phyloP scores from a whole-genome alignment of 2,888 invertebrate species.

The Aleiodes alternator region DNA sequence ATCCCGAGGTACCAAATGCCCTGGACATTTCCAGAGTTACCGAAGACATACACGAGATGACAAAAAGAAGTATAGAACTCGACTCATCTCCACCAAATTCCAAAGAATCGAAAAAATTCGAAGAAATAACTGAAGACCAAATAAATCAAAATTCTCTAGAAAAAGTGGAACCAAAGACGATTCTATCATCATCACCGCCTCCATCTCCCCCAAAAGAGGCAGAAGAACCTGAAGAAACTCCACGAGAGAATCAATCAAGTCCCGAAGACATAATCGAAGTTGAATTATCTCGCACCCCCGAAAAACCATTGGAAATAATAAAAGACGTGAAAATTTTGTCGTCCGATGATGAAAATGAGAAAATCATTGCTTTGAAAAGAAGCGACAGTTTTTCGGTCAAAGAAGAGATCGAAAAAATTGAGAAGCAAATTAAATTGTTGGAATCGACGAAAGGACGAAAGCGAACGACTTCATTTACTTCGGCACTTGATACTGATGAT shows the following conservation, averaged over 20 bases:
- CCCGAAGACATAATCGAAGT: neutral
- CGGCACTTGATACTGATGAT: slow-evolving; percentile 46
- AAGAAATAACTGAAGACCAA: neutral
- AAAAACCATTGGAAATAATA: slow-evolving; percentile 76
- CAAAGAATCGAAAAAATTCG: neutral
- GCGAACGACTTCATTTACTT: slow-evolving; percentile 48
- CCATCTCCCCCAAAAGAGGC: slow-evolving; percentile 11
- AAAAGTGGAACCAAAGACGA: neutral
- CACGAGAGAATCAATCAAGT: neutral
- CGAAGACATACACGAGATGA: slow-evolving; percentile 64
- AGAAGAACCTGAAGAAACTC: slow-evolving; percentile 27
- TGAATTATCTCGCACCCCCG: slow-evolving; percentile 49
- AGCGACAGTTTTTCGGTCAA: slow-evolving; percentile 69
- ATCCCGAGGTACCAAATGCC: slow-evolving; percentile 60
- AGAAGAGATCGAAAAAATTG: slow-evolving; percentile 71
- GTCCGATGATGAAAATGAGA: slow-evolving; percentile 67
- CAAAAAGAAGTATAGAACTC: slow-evolving; percentile 53
- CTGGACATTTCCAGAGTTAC: slow-evolving; percentile 61
- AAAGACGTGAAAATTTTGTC: slow-evolving; percentile 75
- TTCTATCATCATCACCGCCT: neutral
- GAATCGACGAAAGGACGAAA: slow-evolving; percentile 58
- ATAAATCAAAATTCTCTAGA: neutral
- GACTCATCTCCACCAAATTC: slow-evolving; percentile 24
- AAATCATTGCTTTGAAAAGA: slow-evolving; percentile 55
- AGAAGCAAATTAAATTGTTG: slow-evolving; percentile 68